Evolutionary conservation across 2,888 invertebrate species (phyloP).

Genomic region (Ischnura elegans): DNA sequence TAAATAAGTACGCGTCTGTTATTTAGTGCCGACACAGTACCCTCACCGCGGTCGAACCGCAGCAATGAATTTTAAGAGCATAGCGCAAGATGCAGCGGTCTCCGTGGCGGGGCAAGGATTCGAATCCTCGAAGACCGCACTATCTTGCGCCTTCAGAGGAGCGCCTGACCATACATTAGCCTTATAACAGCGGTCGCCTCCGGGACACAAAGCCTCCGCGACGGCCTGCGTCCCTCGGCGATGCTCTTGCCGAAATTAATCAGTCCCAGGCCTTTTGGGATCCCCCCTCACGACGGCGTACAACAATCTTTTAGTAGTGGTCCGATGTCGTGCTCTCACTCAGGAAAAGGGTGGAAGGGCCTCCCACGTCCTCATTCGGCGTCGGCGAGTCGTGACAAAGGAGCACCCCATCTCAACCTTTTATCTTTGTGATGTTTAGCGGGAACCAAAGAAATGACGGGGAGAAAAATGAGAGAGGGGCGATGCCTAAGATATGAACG

Average conservation of each 20-base stretch:
- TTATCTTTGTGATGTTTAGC: neutral
- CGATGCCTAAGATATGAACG: neutral
- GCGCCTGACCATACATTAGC: neutral
- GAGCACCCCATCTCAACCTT: neutral
- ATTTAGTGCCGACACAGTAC: no score
- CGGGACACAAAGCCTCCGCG: neutral
- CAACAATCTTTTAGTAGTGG: neutral
- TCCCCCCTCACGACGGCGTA: neutral
- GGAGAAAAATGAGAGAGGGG: neutral
- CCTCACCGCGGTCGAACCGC: neutral
- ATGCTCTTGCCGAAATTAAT: constrained; percentile 3
- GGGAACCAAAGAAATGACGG: neutral
- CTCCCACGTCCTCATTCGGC: neutral
- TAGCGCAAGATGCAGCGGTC: neutral
- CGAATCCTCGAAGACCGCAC: neutral
- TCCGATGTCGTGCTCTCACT: neutral
- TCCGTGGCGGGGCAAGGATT: neutral
- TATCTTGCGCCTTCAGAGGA: neutral
- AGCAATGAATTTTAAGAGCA: neutral
- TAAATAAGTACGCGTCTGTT: no score
- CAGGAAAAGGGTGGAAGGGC: no score
- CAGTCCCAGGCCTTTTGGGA: neutral
- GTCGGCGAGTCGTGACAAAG: neutral
- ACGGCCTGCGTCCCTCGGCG: neutral
- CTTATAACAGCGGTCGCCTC: neutral